A percentile compares a stretch with the other conserved stretches of the same genome.
phyloP scores from a whole-genome alignment of 2,113 vertebrate genomes.

The Seriola quinqueradiata region DNA sequence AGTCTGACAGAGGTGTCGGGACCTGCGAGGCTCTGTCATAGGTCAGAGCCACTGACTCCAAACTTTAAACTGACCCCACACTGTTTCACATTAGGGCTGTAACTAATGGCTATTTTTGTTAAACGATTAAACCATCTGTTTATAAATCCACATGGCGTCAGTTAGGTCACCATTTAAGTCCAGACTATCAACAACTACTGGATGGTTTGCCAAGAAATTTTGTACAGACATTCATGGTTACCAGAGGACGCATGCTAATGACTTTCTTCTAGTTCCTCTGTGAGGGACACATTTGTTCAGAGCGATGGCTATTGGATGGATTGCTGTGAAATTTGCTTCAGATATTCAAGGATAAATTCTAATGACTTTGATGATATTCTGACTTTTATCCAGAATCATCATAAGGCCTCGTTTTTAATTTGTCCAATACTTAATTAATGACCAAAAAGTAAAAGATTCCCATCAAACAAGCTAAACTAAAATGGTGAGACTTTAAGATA shows the following conservation, averaged over 20 bases:
- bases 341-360: background rate
- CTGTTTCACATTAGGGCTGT: background rate
- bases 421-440: background rate
- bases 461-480: background rate
- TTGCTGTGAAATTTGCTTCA: background rate
- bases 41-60: background rate
- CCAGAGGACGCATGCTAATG: background rate
- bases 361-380: background rate
- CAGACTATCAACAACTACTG: background rate
- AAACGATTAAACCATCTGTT: no score
- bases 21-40: background rate
- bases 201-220: no score
- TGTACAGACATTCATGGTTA: background rate
- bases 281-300: background rate
- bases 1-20: slow-evolving; percentile 8
- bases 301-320: background rate
- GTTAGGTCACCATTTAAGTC: no score
- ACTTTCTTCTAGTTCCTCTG: background rate
- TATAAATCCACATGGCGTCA: no score
- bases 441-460: background rate
- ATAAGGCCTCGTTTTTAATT: background rate
- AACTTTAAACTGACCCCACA: background rate
- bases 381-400: background rate
- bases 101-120: background rate
- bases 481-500: background rate